Base-by-base conservation (phyloP, 2,113 vertebrate genomes). In the Sturnus vulgaris region DNA sequence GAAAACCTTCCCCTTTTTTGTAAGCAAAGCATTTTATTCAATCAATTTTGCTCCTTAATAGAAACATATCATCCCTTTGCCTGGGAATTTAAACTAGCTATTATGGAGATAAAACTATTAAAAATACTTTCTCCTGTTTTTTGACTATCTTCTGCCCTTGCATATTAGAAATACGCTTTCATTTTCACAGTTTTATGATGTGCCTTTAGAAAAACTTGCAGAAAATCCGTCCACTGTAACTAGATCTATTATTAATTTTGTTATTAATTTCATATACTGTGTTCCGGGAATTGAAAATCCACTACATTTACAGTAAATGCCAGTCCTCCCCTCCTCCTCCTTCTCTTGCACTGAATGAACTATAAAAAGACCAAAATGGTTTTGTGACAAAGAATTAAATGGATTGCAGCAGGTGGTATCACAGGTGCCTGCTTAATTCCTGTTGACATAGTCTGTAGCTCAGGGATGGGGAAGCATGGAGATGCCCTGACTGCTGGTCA, bases 331-430 rank as follows among this genome's bases (percentile, higher is more conserved):
- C 49, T 82, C 69, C 52, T 83, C 69, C 18, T 83, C 69, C 18
- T 93, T 49, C 52, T 94, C 28, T 75, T 95, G 56, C 63, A 73
- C 21, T 64, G 37, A 95, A 59, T 25, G 33, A 80, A 71, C 82
- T 97, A 92, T 80, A 95, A 93, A 95, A 97, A 97, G 52, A 84
- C 73, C 39, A 66, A 95, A 95, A 92, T 68, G 81, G 82, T 86
- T 95, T 60, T 15, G 19, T 94, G 93, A 78, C 79, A 95, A 93
- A 95, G 71, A 95, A 94, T 92, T 95, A 94, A 95, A 95, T 52
- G 88, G 66, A 90, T 82, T 95, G 92, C 47, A 94, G 44, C 68
- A 96, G 70, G 69, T 94, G 82, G 42, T 86, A 82, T 81, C 92
- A 91, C 85, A 94, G 82, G 91, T 93, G 69, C 37, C 56, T 93